Evolutionary conservation across 2,797 vertebrate species (phyloP).

Genomic region (Rhinella marina): DNA sequence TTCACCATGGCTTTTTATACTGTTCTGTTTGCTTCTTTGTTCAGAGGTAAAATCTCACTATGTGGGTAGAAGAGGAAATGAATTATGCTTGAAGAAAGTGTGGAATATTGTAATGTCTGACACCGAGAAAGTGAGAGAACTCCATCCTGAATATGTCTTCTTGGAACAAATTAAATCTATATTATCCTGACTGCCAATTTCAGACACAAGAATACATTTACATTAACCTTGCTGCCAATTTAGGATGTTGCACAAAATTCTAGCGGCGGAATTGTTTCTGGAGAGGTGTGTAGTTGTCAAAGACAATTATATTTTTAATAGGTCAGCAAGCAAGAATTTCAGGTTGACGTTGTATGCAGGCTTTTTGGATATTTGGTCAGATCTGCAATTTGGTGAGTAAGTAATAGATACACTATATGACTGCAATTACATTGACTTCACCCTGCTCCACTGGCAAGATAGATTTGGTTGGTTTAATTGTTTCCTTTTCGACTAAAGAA

Average conservation of each 20-base stretch:
- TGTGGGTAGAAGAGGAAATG: slow-evolving; percentile 20
- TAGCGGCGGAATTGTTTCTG: slow-evolving; percentile 47
- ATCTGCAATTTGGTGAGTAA: background rate
- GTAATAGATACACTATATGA: background rate
- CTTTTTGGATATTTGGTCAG: slow-evolving; percentile 18
- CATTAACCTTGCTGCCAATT: slow-evolving; percentile 58
- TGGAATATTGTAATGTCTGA: slow-evolving; percentile 35
- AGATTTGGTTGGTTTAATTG: background rate
- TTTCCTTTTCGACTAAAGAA: background rate
- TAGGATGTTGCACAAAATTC: slow-evolving; percentile 45
- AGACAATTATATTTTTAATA: slow-evolving; percentile 52
- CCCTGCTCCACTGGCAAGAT: background rate
- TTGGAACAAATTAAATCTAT: slow-evolving; percentile 61
- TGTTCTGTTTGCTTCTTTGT: slow-evolving; percentile 22
- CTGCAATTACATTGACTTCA: background rate
- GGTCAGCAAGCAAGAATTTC: slow-evolving; percentile 43
- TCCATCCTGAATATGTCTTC: slow-evolving; percentile 48
- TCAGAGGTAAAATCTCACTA: slow-evolving; percentile 5
- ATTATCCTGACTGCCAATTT: slow-evolving; percentile 57
- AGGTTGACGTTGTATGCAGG: slow-evolving; percentile 21
- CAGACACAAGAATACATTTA: slow-evolving; percentile 54
- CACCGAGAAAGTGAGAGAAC: slow-evolving; percentile 40
- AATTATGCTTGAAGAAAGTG: slow-evolving; percentile 32
- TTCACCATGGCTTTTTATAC: background rate
- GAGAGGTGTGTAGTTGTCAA: slow-evolving; percentile 52